Base-by-base conservation (phyloP, 2,888 invertebrate species). In the Pyralis farinalis region DNA sequence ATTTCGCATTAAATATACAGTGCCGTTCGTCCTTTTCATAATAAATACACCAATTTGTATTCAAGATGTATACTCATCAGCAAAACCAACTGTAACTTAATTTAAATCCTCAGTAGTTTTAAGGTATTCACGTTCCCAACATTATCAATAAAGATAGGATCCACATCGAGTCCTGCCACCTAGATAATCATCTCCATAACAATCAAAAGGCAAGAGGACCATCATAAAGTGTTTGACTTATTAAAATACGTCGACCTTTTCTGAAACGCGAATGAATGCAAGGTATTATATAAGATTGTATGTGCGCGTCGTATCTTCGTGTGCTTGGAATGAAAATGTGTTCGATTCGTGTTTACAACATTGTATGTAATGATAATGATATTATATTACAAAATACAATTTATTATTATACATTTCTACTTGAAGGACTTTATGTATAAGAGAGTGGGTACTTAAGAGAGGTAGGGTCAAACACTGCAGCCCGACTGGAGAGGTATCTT, bases 251-350 rank as follows among this genome's bases (percentile, higher is more conserved):
- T 61, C 55, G 67, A 64, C 65, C 68, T 68, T 73, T 71, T 71
- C 66, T 72, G 72, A 74, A 74, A 82, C 79, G 75, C 72, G 63
- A 66, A 68, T 67, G 67, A 30, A 37, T 37, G 21, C n/a, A 12
- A 25, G 28, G n/a, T 69, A 70, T 73, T 73, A 70, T 69, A 64
- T 70, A 63, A 73, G 65, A 64, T 63, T 74, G 71, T 73, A 72
- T 73, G 71, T 63, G 59, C 65, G 52, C 58, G 54, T 51, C 44
- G 59, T 56, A 52, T 59, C 43, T 55, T 58, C 53, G 55, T 62
- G 66, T 60, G 64, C 46, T 46, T 44, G 54, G 69, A 74, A 73
- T 79, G 58, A 68, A 65, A 72, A 75, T 75, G 71, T 53, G 52
- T 5, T 21, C 34, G 21, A 4, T 16, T 16, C 12, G 12, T 31